Evolutionary conservation across 2,113 vertebrate species (phyloP).

Genomic region (Ailuropoda melanoleuca): DNA sequence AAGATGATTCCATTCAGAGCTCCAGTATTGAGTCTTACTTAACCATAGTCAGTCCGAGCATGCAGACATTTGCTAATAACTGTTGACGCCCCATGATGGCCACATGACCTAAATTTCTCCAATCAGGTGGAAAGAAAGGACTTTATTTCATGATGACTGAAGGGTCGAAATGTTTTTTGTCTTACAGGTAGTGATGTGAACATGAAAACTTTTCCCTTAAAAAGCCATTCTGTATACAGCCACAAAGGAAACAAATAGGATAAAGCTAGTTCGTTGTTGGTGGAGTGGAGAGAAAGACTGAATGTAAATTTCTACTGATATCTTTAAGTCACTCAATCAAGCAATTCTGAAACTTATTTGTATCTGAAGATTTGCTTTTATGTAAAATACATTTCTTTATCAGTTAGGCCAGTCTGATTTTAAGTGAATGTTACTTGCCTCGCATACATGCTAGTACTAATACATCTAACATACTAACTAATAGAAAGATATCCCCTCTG

Average conservation of each 20-base stretch:
- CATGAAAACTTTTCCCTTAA: background rate
- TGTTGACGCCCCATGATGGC: rapidly evolving
- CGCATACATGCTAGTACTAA: background rate
- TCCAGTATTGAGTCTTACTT: background rate
- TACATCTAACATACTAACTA: background rate
- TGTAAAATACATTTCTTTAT: background rate
- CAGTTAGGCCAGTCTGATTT: background rate
- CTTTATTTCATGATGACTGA: background rate
- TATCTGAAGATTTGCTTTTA: background rate
- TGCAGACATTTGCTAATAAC: background rate
- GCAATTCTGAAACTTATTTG: background rate
- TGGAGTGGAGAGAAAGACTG: background rate
- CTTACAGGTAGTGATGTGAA: background rate
- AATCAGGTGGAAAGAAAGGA: background rate
- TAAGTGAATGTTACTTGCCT: background rate
- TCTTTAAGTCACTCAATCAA: background rate
- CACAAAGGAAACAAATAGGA: background rate
- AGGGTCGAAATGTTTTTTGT: background rate
- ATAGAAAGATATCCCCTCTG: background rate
- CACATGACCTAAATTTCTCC: background rate
- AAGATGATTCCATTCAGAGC: background rate
- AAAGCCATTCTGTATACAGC: background rate
- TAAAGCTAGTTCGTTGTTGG: background rate
- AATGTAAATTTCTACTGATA: background rate
- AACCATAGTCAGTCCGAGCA: background rate